Percentiles rank a stretch among this genome's conserved stretches.
Evolutionary conservation across 2,797 vertebrate genomes (phyloP).

Genomic region (Xiphorhynchus erythropygius): DNA sequence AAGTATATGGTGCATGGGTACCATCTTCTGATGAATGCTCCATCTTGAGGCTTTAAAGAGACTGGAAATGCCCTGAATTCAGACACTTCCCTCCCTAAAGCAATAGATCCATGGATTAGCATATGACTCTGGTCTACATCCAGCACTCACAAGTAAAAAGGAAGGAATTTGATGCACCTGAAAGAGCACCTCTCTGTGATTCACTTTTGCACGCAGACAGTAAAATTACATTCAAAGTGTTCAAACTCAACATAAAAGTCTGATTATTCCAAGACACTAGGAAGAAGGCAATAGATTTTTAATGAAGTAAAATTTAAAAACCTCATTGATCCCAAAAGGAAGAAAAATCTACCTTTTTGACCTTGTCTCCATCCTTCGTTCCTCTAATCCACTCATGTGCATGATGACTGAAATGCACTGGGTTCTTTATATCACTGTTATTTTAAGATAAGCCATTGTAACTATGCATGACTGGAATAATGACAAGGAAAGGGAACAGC

Average conservation of each 20-base stretch:
- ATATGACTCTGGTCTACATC: background rate
- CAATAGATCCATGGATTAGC: background rate
- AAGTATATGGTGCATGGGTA: constrained; percentile 11
- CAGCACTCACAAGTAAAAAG: background rate
- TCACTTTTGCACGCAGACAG: background rate
- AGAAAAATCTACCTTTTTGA: constrained; percentile 41
- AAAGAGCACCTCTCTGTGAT: constrained; percentile 13
- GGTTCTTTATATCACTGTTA: constrained; percentile 20
- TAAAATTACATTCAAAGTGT: constrained; percentile 32
- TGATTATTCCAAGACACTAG: constrained; percentile 17
- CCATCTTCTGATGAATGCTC: constrained; percentile 12
- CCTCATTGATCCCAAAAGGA: constrained; percentile 21
- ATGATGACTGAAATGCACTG: background rate
- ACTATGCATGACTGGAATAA: background rate
- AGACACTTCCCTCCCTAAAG: background rate
- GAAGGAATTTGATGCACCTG: constrained; percentile 31
- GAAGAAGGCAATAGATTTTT: constrained; percentile 32
- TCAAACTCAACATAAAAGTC: constrained; percentile 39
- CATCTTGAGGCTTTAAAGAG: background rate
- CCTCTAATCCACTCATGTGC: background rate
- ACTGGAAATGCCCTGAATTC: constrained; percentile 22
- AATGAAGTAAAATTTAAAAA: constrained; percentile 32
- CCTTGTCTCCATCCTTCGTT: background rate
- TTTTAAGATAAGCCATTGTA: constrained; percentile 34
- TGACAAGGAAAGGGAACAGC: background rate